Evolutionary conservation across 2,888 invertebrate species (phyloP).

Genomic region (Corbicula japonica): DNA sequence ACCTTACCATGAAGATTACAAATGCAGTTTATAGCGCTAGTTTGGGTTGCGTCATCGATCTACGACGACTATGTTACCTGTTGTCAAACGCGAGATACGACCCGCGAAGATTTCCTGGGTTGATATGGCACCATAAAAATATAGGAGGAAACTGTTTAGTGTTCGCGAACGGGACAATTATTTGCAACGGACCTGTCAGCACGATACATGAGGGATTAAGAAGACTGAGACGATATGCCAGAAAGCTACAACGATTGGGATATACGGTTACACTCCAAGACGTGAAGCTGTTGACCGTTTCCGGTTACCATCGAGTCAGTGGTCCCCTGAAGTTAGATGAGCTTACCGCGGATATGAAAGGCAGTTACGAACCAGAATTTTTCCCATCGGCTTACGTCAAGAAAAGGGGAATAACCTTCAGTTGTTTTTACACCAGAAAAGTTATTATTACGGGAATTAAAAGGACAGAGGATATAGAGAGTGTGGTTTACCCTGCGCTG

Average conservation of each 20-base stretch:
- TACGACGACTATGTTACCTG: conserved; percentile 28
- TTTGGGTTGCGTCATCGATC: conserved; percentile 16
- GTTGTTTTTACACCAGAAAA: conserved; percentile 43
- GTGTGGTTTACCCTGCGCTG: conserved; percentile 20
- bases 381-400: conserved; percentile 28
- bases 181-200: conserved; percentile 28
- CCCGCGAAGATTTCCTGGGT: conserved; percentile 26
- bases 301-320: conserved; percentile 22
- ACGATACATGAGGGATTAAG: conserved; percentile 20
- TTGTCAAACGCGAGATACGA: conserved; percentile 11
- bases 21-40: conserved; percentile 29
- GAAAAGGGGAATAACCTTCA: background rate
- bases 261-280: background rate
- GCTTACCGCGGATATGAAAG: conserved; percentile 7
- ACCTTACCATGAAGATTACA: conserved; percentile 28
- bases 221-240: conserved; percentile 30
- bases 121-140: conserved; percentile 41
- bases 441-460: conserved; percentile 45
- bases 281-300: conserved; percentile 20
- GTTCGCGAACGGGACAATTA: conserved; percentile 37
- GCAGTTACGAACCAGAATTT: conserved; percentile 38
- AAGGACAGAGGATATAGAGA: background rate
- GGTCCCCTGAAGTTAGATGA: conserved; percentile 5
- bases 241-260: conserved; percentile 24
- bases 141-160: conserved; percentile 45